These are phyloP conservation scores for Serinus canaria DNA, from an alignment of 2,113 vertebrate genomes.

Conservation along the genomic window DNA sequence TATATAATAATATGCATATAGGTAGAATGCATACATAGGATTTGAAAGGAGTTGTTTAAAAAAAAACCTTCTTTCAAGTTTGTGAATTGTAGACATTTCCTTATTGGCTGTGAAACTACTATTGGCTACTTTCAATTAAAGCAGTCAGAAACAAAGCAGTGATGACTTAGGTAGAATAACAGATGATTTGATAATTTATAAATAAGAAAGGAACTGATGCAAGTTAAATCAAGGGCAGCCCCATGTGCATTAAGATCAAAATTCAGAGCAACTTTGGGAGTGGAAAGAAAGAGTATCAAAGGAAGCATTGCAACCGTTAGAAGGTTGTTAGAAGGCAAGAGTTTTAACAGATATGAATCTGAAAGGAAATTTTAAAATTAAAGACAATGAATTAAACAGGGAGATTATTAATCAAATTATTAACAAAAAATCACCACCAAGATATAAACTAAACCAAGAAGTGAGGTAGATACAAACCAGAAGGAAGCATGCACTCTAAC, in stretches of 20 bases:
- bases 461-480: not conserved
- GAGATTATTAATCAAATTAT: not conserved
- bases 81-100: not conserved
- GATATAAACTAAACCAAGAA: not conserved
- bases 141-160: not conserved
- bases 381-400: not conserved
- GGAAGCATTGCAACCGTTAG: not conserved
- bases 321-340: not conserved
- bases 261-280: not conserved
- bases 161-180: not conserved
- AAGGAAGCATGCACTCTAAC: not conserved
- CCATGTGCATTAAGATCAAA: conserved; percentile 2
- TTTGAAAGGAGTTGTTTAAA: not conserved
- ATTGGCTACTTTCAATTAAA: not conserved
- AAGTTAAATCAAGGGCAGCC: not conserved
- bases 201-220: not conserved
- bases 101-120: not conserved
- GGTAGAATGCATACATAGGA: not conserved
- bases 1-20: not conserved
- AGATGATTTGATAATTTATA: not conserved
- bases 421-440: not conserved
- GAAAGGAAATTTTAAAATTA: not conserved
- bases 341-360: not conserved
- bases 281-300: not conserved
- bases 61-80: not conserved